These are phyloP conservation scores for Zootoca vivipara DNA, from an alignment of 2,113 vertebrate genomes.

Conservation along the genomic window DNA sequence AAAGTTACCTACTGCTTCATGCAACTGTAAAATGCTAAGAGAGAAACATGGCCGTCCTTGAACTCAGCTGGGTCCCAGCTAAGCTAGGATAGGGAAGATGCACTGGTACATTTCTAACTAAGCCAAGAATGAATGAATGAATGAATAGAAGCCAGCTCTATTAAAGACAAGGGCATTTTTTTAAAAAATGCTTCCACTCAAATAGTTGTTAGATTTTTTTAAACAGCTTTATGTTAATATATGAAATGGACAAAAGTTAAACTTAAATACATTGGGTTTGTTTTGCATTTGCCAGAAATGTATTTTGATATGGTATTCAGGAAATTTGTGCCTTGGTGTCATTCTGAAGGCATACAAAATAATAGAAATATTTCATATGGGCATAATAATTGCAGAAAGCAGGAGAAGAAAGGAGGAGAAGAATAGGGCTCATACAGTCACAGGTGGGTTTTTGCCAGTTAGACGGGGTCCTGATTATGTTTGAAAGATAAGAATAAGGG, in stretches of 20 bases:
- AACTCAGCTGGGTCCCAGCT: too few species aligned
- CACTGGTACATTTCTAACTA: too few species aligned
- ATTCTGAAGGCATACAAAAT: not conserved
- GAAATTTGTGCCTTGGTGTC: not conserved
- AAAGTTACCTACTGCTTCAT: too few species aligned
- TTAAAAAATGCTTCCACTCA: too few species aligned
- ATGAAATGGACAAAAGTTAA: not conserved
- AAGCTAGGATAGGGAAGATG: too few species aligned
- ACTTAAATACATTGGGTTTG: not conserved
- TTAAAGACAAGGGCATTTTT: not conserved
- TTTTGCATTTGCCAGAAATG: not conserved
- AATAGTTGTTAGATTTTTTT: not conserved
- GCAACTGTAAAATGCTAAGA: too few species aligned
- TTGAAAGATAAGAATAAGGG: not conserved
- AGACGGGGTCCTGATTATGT: not conserved
- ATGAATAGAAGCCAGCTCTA: too few species aligned
- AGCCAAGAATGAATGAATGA: too few species aligned
- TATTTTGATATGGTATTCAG: not conserved
- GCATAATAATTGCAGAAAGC: not conserved
- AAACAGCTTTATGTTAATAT: not conserved
- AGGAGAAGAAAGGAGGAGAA: not conserved
- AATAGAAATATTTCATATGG: not conserved
- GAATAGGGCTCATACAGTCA: not conserved
- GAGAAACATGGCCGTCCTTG: too few species aligned
- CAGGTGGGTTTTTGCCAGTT: constrained; percentile 4